Base-by-base conservation (phyloP, 1,140 invertebrate species). In the Drosophila parabipectinata region DNA sequence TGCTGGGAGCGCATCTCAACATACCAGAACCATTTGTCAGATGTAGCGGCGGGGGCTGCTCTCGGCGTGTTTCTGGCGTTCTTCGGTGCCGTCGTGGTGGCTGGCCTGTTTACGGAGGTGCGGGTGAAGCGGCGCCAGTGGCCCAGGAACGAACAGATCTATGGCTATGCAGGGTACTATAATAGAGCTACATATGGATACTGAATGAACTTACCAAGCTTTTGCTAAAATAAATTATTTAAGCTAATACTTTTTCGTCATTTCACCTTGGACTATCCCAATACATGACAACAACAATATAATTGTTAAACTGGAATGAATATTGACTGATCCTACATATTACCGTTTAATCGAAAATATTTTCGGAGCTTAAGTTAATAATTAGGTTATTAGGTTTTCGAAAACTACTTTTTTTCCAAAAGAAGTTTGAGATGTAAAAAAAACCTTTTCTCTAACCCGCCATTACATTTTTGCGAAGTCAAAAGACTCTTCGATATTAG, bases 91-190 rank as follows among this genome's bases (percentile, higher is more conserved):
- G 47, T 87, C 10, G 71, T 61, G 26, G 84, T 91, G n/a, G 72
- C 69, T 0, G 73, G 83, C 14, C 32, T 91, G 8, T 76, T 91
- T 37, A 48, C 45, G 9, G 72, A 83, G 53, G 76, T 79, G 61
- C 48, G 83, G 3, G 84, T 83, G 7, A 88, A 88, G 44, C 77
- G 83, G 0, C 66, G 84, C 0, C 83, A 88, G 53, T 84, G 79
- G 83, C 84, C 83, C 5, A 47, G 84, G 6, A 89, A 88, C 12
- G 83, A 88, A 14, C 83, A 88, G 64, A 88, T 88, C 21, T 88
- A 88, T 47, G 84, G 83, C n/a, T 89, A 89, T 52, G 83, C 83
- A 2, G 83, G 83, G 4, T 89, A 82, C 57, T 88, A 74, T 32
- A 77, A 79, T 53, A 62, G 83, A n/a, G 59, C 84, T n/a, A 88